Base-by-base conservation (phyloP, 2,888 invertebrate genomes). In the Lamproptera curius region DNA sequence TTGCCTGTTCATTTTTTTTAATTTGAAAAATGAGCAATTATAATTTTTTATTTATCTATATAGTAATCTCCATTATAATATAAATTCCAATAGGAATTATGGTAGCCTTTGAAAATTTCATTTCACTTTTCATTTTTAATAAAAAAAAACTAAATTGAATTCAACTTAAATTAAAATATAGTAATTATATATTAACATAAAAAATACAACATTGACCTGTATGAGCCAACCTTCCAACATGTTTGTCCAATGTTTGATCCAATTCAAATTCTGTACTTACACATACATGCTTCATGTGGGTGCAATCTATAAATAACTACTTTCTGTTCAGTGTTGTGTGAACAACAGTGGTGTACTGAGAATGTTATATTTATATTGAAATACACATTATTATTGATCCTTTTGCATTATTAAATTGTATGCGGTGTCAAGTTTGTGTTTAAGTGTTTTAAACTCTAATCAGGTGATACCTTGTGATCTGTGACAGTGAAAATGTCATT, bases 271-370 rank as follows among this genome's bases (percentile, higher is more conserved):
- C 34, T 36, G 26, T 28, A 45, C 31, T 39, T 44, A n/a, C 69
- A 62, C 63, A 65, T 61, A 54, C 67, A 59, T 68, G 67, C 69
- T 70, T 79, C 76, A 79, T 62, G 76, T 82, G 77, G 75, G 77
- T 73, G 77, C 49, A 62, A 61, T 76, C 84, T 85, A 85, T 70
- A 76, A 80, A 83, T 85, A 85, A 65, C 74, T 75, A 71, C 70
- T 61, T 59, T 55, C 70, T 61, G 60, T 55, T 53, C 46, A 52
- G 54, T 60, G 52, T 54, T 51, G 54, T 59, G 57, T 55, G 58
- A 55, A 51, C 50, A 47, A 39, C 31, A 38, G 20, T 44, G 33
- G 45, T 41, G 2, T 31, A 31, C 31, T 31, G 28, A 31, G 31
- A 31, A 11, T 16, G 26, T 42, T 37, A 42, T 20, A 31, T 42